Conservation (phyloP, 2,797 vertebrate species). For the Mycteria americana region DNA sequence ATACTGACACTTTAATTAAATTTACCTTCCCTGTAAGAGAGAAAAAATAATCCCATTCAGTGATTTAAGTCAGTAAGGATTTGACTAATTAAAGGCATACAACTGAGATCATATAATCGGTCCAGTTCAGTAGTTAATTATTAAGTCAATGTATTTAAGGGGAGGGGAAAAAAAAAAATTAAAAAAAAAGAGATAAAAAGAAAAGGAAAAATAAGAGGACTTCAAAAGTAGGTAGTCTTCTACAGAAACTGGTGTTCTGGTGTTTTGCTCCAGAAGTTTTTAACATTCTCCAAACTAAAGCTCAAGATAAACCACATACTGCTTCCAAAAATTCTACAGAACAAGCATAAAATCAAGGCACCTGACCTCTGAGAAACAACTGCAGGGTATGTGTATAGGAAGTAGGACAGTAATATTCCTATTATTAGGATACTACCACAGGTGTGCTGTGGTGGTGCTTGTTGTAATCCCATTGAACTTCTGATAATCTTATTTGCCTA, state of each 20-base stretch:
- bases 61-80: slow-evolving; percentile 53
- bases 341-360: background rate
- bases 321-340: background rate
- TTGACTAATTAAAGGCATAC: slow-evolving; percentile 50
- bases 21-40: slow-evolving; percentile 45
- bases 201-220: background rate
- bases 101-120: slow-evolving; percentile 17
- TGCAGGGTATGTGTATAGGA: background rate
- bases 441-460: background rate
- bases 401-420: background rate
- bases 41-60: slow-evolving; percentile 25
- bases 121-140: slow-evolving; percentile 36
- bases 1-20: slow-evolving; percentile 73
- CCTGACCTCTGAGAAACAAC: background rate
- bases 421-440: background rate
- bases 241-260: background rate
- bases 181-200: background rate
- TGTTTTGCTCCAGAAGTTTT: background rate
- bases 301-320: background rate
- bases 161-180: too few relatives aligned
- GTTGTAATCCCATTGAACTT: background rate
- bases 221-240: background rate
- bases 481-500: background rate
- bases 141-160: background rate
- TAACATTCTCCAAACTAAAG: background rate